Conservation (phyloP, 2,113 vertebrate genomes). For the Craseonycteris thonglongyai region DNA sequence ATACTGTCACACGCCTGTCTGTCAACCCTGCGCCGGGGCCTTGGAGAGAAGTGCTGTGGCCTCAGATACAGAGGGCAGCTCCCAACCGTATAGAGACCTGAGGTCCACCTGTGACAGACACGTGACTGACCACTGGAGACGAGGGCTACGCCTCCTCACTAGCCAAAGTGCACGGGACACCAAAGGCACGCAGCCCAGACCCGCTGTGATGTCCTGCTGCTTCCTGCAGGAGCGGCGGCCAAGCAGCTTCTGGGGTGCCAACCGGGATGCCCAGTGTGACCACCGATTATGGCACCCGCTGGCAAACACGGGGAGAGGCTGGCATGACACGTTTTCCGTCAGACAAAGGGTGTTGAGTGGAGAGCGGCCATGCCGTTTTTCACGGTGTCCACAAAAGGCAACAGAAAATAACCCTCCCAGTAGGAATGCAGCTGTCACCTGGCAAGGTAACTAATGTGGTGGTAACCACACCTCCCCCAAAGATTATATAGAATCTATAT, state of each 20-base stretch:
- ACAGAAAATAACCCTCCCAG: not conserved
- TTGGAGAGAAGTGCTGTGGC: not conserved
- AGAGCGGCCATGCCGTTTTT: not conserved
- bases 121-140: not conserved
- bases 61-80: not conserved
- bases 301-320: not conserved
- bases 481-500: not conserved
- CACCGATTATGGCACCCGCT: not conserved
- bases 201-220: not conserved
- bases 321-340: not conserved
- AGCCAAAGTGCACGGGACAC: not conserved
- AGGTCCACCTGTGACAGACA: not conserved
- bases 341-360: not conserved
- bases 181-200: not conserved
- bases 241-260: not conserved
- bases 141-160: not conserved
- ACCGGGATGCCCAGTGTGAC: not conserved
- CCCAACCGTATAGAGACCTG: not conserved
- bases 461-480: not conserved
- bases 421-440: not conserved
- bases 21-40: not conserved
- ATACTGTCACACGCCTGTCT: not conserved
- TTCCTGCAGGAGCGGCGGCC: not conserved
- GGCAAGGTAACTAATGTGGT: not conserved
- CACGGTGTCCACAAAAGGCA: not conserved